phyloP scores from a whole-genome alignment of 2,797 vertebrate genomes.

The Valencia hispanica region DNA sequence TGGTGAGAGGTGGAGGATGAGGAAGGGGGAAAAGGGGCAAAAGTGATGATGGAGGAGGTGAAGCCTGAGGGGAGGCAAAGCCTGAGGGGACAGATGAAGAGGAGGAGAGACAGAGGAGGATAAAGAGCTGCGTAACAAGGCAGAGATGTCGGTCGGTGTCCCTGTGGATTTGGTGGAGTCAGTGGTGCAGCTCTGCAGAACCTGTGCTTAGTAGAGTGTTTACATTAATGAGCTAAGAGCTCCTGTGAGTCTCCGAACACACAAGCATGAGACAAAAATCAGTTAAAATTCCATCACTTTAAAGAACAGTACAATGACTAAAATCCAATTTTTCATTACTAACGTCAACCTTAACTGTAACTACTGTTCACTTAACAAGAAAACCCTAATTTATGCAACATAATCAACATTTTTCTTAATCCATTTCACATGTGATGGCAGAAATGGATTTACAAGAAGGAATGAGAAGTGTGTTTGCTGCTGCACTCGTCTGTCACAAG shows the following conservation, averaged over 20 bases:
- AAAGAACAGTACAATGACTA: slow-evolving; percentile 5
- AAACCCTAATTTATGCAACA: neutral
- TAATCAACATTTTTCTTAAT: neutral
- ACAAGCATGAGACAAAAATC: slow-evolving; percentile 17
- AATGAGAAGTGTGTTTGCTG: slow-evolving; percentile 7
- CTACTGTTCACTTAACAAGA: slow-evolving; percentile 1
- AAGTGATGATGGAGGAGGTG: slow-evolving; percentile 48
- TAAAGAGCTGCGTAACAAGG: slow-evolving; percentile 36
- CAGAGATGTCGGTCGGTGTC: slow-evolving; percentile 49
- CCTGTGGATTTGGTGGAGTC: slow-evolving; percentile 55
- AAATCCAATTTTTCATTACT: neutral
- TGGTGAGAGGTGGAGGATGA: slow-evolving; percentile 18
- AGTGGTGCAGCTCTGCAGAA: slow-evolving; percentile 64
- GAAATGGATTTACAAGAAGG: neutral
- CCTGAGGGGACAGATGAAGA: slow-evolving; percentile 44
- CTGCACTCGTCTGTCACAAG: slow-evolving; percentile 12
- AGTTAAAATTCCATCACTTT: slow-evolving; percentile 13
- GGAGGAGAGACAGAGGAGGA: slow-evolving; percentile 31
- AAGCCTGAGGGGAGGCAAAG: slow-evolving; percentile 47
- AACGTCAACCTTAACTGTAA: neutral
- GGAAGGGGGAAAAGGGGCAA: slow-evolving; percentile 8
- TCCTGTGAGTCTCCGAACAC: slow-evolving; percentile 51
- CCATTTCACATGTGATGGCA: neutral
- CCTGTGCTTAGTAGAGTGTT: slow-evolving; percentile 63
- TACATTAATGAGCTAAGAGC: slow-evolving; percentile 70